These are phyloP conservation scores for Synaphobranchus kaupii DNA, from an alignment of 2,797 vertebrate genomes.

Conservation along the genomic window DNA sequence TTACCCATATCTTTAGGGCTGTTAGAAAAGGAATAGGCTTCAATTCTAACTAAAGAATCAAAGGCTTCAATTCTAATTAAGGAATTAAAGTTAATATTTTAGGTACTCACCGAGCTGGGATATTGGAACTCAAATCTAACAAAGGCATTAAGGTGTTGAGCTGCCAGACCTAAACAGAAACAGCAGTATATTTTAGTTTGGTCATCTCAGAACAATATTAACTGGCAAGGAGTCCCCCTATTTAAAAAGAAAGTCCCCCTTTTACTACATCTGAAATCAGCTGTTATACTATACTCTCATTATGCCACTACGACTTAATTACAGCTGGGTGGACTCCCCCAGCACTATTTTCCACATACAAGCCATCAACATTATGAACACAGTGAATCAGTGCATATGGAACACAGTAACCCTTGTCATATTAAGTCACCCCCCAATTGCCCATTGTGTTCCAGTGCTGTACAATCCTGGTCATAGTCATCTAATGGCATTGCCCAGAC, in stretches of 20 bases:
- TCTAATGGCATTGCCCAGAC: too few species aligned
- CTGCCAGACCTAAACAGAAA: conserved; percentile 77
- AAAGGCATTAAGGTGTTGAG: conserved; percentile 87
- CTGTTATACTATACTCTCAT: too few species aligned
- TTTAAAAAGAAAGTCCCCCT: background rate
- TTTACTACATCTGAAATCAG: too few species aligned
- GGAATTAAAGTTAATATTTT: background rate
- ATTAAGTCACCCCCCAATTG: background rate
- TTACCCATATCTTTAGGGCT: too few species aligned
- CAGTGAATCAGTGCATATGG: background rate
- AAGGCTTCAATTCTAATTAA: background rate
- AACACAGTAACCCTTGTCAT: background rate
- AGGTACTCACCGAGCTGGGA: conserved; percentile 83
- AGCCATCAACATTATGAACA: background rate
- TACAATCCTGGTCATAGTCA: too few species aligned
- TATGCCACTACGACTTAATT: too few species aligned
- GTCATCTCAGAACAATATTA: background rate
- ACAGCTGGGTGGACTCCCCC: too few species aligned
- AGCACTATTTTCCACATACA: too few species aligned
- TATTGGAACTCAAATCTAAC: conserved; percentile 95
- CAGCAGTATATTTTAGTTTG: background rate
- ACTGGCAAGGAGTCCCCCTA: background rate
- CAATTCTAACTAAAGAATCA: background rate
- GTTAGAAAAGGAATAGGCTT: background rate
- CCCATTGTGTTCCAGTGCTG: too few species aligned